Base-by-base conservation (phyloP, 1,140 invertebrate genomes). In the Meteorus sp. region DNA sequence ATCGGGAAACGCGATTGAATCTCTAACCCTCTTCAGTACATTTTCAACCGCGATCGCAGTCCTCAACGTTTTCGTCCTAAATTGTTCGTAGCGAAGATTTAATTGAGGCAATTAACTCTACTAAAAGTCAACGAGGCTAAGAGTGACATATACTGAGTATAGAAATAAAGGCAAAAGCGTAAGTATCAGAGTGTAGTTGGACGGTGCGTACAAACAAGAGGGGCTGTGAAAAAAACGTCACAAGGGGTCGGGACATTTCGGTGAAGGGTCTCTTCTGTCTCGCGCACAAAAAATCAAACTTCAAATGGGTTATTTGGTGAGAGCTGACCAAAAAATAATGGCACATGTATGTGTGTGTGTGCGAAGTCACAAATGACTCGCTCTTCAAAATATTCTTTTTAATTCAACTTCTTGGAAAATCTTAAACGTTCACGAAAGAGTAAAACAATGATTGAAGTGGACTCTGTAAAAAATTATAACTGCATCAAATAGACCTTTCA, bases 61-160 rank as follows among this genome's bases (percentile, higher is more conserved):
- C 48, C 47, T 64, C 23, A 61, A 56, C 57, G 25, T 61, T 58
- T 59, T 64, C 59, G 22, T 56, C 61, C 64, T 56, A 70, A 72
- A 72, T 73, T 65, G 71, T 66, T 68, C 55, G 63, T 62, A 74
- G 65, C 61, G 61, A 67, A 69, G 62, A 63, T 67, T 68, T 74
- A 73, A 74, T 73, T 66, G 71, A 62, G 47, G 61, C 66, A 73
- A 74, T 72, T 74, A 74, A 71, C 69, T 43, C 48, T 13, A 23
- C 43, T 23, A 37, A 51, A 35, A 8, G 31, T 33, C 45, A 23
- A 29, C 45, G 43, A 37, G 33, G 50, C 41, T 43, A 41, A 47
- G 19, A 56, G 31, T 31, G 56, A 66, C 58, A 56, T 61, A n/a
- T n/a, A 33, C 37, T 37, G 17, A 54, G 54, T 39, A 15, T 44